Percentiles rank a stretch among this genome's conserved stretches.
Evolutionary conservation across 1,140 invertebrate genomes (phyloP).

Genomic region (Macrobrachium rosenbergii): DNA sequence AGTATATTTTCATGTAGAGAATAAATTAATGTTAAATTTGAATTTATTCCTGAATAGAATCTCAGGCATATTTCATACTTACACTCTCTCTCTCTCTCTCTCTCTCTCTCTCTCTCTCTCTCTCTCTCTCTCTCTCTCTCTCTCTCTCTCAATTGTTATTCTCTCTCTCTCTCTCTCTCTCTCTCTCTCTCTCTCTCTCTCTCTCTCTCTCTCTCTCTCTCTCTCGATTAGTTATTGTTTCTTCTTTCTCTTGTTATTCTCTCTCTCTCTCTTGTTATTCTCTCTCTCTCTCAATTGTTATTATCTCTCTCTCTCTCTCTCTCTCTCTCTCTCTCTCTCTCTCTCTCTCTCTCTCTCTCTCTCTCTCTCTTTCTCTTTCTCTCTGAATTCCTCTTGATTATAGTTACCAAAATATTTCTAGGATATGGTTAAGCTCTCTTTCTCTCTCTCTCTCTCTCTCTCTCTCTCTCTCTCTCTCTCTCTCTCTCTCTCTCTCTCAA

Average conservation of each 20-base stretch:
- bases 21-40: too few relatives aligned
- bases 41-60: neutral
- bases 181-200: neutral
- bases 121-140: neutral
- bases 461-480: slow-evolving; percentile 1
- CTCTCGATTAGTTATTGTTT: neutral
- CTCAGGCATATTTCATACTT: neutral
- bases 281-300: too few relatives aligned
- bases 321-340: neutral
- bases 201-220: neutral
- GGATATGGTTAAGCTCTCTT: neutral
- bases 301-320: neutral
- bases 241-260: neutral
- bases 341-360: neutral
- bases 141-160: neutral
- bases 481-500: neutral
- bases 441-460: slow-evolving; percentile 10
- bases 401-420: neutral
- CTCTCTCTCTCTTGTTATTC: neutral
- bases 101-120: neutral
- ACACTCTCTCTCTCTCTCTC: neutral
- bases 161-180: neutral
- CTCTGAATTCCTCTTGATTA: neutral
- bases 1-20: too few relatives aligned
- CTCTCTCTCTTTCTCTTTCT: neutral